phyloP scores from a whole-genome alignment of 2,797 vertebrate genomes.

The Anomalospiza imberbis region DNA sequence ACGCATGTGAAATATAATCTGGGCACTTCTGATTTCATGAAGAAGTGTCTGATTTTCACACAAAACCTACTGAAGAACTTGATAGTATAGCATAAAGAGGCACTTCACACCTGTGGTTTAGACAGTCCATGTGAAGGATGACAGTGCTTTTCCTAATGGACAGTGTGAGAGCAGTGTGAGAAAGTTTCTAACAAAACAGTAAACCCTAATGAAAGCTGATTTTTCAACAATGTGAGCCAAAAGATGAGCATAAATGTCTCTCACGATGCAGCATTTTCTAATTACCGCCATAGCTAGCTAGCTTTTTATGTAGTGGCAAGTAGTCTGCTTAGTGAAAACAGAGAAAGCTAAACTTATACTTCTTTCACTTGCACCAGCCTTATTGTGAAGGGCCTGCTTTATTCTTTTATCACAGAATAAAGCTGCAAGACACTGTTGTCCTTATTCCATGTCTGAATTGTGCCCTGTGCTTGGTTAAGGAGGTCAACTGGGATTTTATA shows the following conservation, averaged over 20 bases:
- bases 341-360: background rate
- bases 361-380: background rate
- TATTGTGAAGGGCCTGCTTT: background rate
- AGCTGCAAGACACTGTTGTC: background rate
- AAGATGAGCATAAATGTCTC: background rate
- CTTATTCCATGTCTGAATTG: background rate
- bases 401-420: background rate
- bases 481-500: background rate
- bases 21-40: slow-evolving; percentile 55
- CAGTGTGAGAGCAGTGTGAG: background rate
- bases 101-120: background rate
- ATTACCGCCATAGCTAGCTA: background rate
- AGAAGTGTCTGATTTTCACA: slow-evolving; percentile 61
- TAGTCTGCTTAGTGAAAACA: background rate
- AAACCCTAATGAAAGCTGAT: background rate
- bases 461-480: background rate
- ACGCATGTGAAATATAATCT: slow-evolving; percentile 68
- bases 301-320: slow-evolving; percentile 12
- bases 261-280: slow-evolving; percentile 4
- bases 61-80: slow-evolving; percentile 51
- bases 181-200: background rate
- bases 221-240: slow-evolving; percentile 28
- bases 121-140: background rate
- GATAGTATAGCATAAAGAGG: background rate
- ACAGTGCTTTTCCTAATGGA: background rate